Conservation (phyloP, 2,113 vertebrate species). For the Alectura lathami region DNA sequence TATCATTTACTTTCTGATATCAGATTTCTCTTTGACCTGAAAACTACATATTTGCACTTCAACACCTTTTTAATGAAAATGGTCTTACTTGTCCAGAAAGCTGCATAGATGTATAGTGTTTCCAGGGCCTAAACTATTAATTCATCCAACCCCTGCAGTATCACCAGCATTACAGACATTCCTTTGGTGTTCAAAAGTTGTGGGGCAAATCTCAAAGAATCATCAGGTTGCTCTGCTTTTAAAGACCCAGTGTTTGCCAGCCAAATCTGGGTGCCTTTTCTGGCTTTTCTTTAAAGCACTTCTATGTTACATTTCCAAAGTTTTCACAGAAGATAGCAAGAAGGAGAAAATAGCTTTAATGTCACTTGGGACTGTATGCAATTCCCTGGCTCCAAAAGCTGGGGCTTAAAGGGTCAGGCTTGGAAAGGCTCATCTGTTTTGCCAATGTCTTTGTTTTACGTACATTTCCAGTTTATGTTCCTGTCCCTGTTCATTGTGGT, state of each 20-base stretch:
- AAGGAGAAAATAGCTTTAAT: neutral
- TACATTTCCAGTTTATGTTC: constrained; percentile 14
- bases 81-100: neutral
- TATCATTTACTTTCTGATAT: neutral
- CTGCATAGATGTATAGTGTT: neutral
- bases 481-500: neutral
- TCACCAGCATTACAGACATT: neutral
- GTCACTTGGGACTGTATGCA: neutral
- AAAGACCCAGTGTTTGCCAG: neutral
- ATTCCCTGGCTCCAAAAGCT: neutral
- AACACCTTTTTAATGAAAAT: neutral
- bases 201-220: neutral
- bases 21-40: neutral
- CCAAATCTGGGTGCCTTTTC: neutral
- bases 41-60: neutral
- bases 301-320: neutral
- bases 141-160: neutral
- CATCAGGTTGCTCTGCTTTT: neutral
- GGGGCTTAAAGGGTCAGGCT: neutral
- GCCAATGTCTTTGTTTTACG: neutral
- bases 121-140: neutral
- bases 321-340: neutral
- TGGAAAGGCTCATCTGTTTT: neutral
- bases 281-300: neutral
- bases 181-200: neutral